Evolutionary conservation across 2,113 vertebrate species (phyloP), one percentile per base, ranked within the genome.

Genomic region (Apeltes quadracus): DNA sequence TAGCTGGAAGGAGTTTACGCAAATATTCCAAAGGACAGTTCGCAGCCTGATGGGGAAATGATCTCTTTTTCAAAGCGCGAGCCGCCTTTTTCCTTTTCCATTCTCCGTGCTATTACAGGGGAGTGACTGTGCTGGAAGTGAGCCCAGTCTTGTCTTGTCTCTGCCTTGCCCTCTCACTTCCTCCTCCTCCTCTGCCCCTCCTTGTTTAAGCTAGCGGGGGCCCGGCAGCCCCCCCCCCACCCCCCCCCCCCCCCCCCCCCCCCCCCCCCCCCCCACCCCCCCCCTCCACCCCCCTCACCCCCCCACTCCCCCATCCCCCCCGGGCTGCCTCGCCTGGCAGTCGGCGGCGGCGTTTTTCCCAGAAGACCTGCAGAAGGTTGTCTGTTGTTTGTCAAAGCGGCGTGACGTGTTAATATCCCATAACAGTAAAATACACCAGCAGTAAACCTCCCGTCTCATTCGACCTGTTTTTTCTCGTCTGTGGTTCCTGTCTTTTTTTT

Each of bases 31-130:
- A 53, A 53, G 27, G 64, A 61, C 67, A 0, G 66, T 84, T 75
- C 86, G 74, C 80, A 82, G 76, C 77, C 61, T 81, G 66, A 84
- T 61, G 29, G 77, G 66, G 76, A 87, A 83, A 79, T 72, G 18
- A 83, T 78, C 64, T 82, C 61, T 88, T 85, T 87, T 76, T 69
- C 48, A 75, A 86, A 80, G 78, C 79, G 68, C 78, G 81, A 81
- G 50, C 77, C 51, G 61, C 20, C 51, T 80, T 79, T 80, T 79
- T 69, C 20, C 41, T 78, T 78, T 75, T 58, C 79, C 69, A 64
- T 69, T 80, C 74, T 76, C 75, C 81, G 85, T 81, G n/a, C n/a
- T 73, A 78, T 84, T 39, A 23, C 10, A 72, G 84, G 86, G n/a
- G 89, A 87, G 86, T 89, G 81, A 80, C 83, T 65, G 20, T 7